Evolutionary conservation across 2,888 invertebrate species (phyloP).

Genomic region (Synanthedon formicaeformis): DNA sequence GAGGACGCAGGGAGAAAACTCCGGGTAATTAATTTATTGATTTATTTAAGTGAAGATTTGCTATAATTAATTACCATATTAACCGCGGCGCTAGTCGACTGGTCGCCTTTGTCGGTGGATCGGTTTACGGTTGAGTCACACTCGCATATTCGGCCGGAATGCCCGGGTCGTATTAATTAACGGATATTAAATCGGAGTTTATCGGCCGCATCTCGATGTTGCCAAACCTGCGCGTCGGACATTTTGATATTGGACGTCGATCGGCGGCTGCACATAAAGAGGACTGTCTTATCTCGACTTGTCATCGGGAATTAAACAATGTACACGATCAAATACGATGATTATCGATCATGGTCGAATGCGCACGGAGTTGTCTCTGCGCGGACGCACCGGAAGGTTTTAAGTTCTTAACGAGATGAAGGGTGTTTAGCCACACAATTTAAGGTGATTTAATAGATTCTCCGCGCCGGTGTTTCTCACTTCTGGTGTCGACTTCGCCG

Average conservation of each 20-base stretch:
- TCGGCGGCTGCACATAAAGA: slow-evolving; percentile 34
- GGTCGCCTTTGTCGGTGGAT: slow-evolving; percentile 62
- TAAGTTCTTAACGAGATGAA: slow-evolving; percentile 23
- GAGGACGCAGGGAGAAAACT: slow-evolving; percentile 21
- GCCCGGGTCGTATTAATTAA: slow-evolving; percentile 67
- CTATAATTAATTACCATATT: slow-evolving; percentile 67
- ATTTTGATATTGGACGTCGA: slow-evolving; percentile 47
- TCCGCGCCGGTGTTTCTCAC: slow-evolving; percentile 59
- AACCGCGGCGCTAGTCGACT: slow-evolving; percentile 51
- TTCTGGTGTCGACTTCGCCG: slow-evolving; percentile 41
- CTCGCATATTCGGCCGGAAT: slow-evolving; percentile 58
- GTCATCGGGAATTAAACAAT: slow-evolving; percentile 65
- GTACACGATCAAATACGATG: slow-evolving; percentile 58
- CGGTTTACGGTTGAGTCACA: slow-evolving; percentile 59
- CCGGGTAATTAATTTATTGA: slow-evolving; percentile 43
- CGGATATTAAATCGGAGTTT: slow-evolving; percentile 68
- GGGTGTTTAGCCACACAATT: slow-evolving; percentile 34
- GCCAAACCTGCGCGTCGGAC: slow-evolving; percentile 61
- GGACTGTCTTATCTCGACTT: slow-evolving; percentile 50
- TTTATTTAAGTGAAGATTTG: slow-evolving; percentile 50
- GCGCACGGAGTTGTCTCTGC: slow-evolving; percentile 23
- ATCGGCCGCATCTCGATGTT: slow-evolving; percentile 64
- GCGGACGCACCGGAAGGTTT: slow-evolving; percentile 18
- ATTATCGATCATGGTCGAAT: slow-evolving; percentile 33
- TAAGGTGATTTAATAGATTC: slow-evolving; percentile 41